Evolutionary conservation across 2,113 vertebrate species (phyloP).

Genomic region (Diadophis punctatus): DNA sequence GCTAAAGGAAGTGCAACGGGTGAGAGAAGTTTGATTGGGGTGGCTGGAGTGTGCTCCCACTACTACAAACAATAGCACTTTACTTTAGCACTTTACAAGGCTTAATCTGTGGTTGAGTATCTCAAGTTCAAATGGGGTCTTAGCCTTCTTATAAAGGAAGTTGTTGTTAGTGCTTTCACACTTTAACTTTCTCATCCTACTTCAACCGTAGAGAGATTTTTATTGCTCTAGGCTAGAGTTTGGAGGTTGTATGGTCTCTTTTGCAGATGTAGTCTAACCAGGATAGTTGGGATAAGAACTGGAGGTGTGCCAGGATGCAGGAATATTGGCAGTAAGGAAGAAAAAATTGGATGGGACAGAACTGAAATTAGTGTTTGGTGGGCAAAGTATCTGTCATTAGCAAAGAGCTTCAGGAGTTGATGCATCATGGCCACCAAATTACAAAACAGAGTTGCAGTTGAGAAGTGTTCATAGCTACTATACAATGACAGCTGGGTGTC

Average conservation of each 20-base stretch:
- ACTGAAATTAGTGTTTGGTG: not conserved
- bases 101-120: not conserved
- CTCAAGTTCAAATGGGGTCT: not conserved
- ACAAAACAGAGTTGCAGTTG: not conserved
- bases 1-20: not conserved
- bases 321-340: not conserved
- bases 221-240: not conserved
- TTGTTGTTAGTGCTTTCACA: not conserved
- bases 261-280: not conserved
- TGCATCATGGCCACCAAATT: not conserved
- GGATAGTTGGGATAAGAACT: not conserved
- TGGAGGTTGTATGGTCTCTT: not conserved
- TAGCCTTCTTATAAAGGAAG: not conserved
- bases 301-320: no score
- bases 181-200: not conserved
- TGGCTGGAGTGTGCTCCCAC: not conserved
- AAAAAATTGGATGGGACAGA: not conserved
- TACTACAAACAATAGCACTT: not conserved
- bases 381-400: not conserved
- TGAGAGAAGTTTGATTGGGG: not conserved
- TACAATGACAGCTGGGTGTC: not conserved
- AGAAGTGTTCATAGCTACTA: not conserved
- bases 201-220: not conserved
- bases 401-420: not conserved
- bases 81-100: no score